Evolutionary conservation across 2,797 vertebrate species (phyloP).

Genomic region (Brachyrhaphis roseni): DNA sequence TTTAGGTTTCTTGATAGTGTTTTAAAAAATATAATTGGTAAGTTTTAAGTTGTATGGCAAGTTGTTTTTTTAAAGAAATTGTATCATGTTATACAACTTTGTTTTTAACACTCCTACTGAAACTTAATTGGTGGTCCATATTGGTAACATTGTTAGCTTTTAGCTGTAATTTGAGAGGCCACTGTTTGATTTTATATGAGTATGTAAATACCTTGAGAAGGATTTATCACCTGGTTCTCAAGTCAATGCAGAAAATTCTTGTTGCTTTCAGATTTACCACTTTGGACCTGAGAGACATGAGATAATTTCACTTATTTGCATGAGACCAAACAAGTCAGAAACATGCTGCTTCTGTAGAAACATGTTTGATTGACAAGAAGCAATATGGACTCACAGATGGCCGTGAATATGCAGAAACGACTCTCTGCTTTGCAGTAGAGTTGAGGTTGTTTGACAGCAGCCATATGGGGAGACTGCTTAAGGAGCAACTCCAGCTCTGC

Average conservation of each 20-base stretch:
- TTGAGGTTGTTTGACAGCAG: slow-evolving; percentile 12
- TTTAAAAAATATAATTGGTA: neutral
- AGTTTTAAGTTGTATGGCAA: neutral
- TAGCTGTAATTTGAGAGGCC: neutral
- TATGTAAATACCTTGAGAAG: neutral
- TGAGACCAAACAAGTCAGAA: neutral
- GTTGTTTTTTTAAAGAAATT: neutral
- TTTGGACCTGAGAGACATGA: neutral
- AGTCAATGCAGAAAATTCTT: neutral
- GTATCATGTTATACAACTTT: too few species aligned
- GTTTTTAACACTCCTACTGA: neutral
- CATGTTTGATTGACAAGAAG: neutral
- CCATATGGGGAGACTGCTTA: slow-evolving; percentile 7
- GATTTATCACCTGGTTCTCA: neutral
- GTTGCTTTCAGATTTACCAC: neutral
- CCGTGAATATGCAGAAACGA: neutral
- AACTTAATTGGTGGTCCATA: neutral
- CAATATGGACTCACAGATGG: slow-evolving; percentile 22
- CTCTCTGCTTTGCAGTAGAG: slow-evolving; percentile 17
- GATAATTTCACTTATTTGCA: neutral
- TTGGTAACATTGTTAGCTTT: neutral
- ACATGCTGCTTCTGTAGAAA: slow-evolving; percentile 1
- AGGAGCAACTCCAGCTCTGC: neutral
- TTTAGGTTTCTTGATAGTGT: neutral
- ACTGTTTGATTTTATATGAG: neutral